Conservation (phyloP, 1,140 invertebrate species). For the Drosophila lacertosa region DNA sequence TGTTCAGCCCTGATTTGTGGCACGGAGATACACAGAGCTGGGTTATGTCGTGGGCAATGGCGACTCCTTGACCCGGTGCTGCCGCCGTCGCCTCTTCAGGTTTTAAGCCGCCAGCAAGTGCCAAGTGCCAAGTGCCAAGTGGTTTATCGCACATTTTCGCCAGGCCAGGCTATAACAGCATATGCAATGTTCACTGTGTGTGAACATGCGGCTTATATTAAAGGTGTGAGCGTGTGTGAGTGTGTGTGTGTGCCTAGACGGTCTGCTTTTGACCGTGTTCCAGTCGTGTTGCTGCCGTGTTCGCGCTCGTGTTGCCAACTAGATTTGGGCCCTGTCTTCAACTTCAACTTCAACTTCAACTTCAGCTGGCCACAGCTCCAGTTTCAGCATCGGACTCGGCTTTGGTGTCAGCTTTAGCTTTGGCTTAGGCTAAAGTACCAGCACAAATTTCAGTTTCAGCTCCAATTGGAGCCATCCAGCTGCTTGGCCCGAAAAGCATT, state of each 20-base stretch:
- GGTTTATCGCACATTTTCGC: constrained; percentile 77
- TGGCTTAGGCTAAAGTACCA: too few species aligned
- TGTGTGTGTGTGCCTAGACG: too few species aligned
- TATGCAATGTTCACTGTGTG: constrained; percentile 50
- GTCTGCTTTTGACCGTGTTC: constrained; percentile 35
- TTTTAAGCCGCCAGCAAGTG: constrained; percentile 8
- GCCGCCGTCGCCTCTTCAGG: not conserved
- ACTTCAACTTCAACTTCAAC: not conserved
- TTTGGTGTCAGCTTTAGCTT: too few species aligned
- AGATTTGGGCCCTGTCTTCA: constrained; percentile 1
- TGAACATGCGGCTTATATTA: constrained; percentile 35
- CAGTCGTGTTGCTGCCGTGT: constrained; percentile 22
- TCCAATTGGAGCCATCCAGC: not conserved
- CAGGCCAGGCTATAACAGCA: constrained; percentile 70
- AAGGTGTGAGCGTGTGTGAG: constrained; percentile 18
- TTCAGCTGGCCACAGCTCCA: not conserved
- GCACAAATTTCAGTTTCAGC: not conserved
- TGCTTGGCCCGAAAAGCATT: constrained; percentile 44
- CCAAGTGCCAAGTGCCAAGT: constrained; percentile 58
- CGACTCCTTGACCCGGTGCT: constrained; percentile 30
- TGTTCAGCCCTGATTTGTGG: constrained; percentile 25
- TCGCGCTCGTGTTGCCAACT: constrained; percentile 27
- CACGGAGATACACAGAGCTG: constrained; percentile 35
- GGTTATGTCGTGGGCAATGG: constrained; percentile 35
- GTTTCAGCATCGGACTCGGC: too few species aligned